Conservation (phyloP, 2,888 invertebrate species). For the Orgyia antiqua region DNA sequence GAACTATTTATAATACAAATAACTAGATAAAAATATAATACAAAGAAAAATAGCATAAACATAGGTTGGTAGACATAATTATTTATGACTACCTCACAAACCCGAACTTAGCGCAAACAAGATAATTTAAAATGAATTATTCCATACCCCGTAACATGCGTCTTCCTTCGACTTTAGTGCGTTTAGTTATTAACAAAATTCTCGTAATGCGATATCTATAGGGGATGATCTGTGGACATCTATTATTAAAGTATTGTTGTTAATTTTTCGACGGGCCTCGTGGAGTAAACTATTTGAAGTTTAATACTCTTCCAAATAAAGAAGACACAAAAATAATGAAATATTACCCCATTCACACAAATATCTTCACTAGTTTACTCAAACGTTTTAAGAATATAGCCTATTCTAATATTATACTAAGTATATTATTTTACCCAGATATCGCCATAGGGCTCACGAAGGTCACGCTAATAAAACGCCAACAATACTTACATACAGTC, state of each 20-base stretch:
- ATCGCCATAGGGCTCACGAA: too few relatives aligned
- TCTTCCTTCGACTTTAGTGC: background rate
- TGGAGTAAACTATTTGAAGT: too few relatives aligned
- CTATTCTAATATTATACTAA: too few relatives aligned
- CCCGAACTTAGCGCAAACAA: background rate
- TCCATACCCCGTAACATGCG: background rate
- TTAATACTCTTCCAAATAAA: background rate
- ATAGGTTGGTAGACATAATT: background rate
- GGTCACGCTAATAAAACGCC: too few relatives aligned
- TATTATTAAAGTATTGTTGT: too few relatives aligned
- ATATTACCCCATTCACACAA: background rate
- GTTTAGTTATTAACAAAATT: too few relatives aligned
- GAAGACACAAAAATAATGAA: background rate
- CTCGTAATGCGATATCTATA: too few relatives aligned
- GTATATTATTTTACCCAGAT: too few relatives aligned
- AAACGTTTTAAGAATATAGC: too few relatives aligned
- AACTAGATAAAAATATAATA: background rate
- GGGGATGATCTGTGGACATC: too few relatives aligned
- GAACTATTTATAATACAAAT: slow-evolving; percentile 4
- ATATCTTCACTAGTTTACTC: background rate
- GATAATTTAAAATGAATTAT: background rate
- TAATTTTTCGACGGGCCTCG: too few relatives aligned
- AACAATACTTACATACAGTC: too few relatives aligned
- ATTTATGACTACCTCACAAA: background rate
- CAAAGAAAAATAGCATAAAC: background rate